Evolutionary conservation across 1,140 invertebrate genomes (phyloP).

Genomic region (Pseudomyrmex dendroicus): DNA sequence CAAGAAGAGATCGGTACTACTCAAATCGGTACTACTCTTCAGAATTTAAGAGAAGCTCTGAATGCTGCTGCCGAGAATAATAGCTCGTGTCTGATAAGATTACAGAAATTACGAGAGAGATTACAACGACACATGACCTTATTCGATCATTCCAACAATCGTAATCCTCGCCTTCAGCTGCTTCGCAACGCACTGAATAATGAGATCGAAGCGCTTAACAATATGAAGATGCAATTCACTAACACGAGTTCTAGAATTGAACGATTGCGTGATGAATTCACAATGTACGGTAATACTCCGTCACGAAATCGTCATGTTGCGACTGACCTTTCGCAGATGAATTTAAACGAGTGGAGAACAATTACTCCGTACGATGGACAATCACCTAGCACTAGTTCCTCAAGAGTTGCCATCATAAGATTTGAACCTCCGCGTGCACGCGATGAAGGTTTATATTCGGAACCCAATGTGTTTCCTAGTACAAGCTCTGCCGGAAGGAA

Average conservation of each 20-base stretch:
- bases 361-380: constrained; percentile 32
- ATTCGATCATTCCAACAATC: constrained; percentile 41
- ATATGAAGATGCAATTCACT: constrained; percentile 71
- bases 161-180: constrained; percentile 53
- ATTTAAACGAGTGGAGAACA: constrained; percentile 39
- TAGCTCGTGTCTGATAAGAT: constrained; percentile 62
- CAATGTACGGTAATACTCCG: constrained; percentile 33
- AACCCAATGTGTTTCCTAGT: constrained; percentile 33
- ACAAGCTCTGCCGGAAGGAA: constrained; percentile 21
- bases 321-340: constrained; percentile 20
- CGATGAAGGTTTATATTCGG: not conserved
- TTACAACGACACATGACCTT: constrained; percentile 63
- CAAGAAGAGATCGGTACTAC: constrained; percentile 56
- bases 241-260: constrained; percentile 71
- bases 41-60: constrained; percentile 65
- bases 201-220: constrained; percentile 71
- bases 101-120: constrained; percentile 68
- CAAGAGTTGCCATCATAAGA: not conserved
- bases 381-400: constrained; percentile 53
- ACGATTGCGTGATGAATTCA: constrained; percentile 65
- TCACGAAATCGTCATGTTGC: constrained; percentile 42
- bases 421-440: not conserved
- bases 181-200: constrained; percentile 69
- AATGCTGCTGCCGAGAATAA: constrained; percentile 68
- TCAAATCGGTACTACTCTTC: constrained; percentile 54